phyloP scores from a whole-genome alignment of 1,140 invertebrate species.

The Lepidurus arcticus region DNA sequence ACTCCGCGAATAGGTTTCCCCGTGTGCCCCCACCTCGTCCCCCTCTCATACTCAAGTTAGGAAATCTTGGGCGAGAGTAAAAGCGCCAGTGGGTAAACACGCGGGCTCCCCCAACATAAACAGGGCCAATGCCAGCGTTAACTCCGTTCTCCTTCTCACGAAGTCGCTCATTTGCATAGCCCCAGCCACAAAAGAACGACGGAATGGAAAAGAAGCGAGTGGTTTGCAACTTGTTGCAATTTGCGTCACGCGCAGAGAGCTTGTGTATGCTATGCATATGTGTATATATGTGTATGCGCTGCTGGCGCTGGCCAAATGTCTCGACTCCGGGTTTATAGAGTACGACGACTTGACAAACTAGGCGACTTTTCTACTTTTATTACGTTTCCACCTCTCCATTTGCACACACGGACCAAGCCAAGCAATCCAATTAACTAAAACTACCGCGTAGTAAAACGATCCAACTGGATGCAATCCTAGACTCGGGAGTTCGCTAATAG shows the following conservation, averaged over 20 bases:
- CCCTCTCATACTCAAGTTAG: neutral
- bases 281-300: neutral
- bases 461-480: neutral
- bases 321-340: conserved; percentile 6
- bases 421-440: conserved; percentile 8
- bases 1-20: conserved; percentile 17
- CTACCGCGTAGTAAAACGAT: neutral
- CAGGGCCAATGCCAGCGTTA: conserved; percentile 1
- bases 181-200: neutral
- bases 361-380: conserved; percentile 19
- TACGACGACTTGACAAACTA: neutral
- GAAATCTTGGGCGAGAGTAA: conserved; percentile 2
- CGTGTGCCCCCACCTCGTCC: neutral
- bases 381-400: neutral
- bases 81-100: conserved; percentile 3
- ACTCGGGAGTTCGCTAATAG: neutral
- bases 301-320: neutral
- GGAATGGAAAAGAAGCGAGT: conserved; percentile 10
- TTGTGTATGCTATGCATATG: neutral
- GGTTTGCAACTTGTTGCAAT: neutral
- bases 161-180: neutral
- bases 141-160: neutral
- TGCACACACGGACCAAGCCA: neutral
- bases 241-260: neutral
- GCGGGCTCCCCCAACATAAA: conserved; percentile 9